Percentiles rank a stretch among this genome's conserved stretches.
These are phyloP conservation scores for Leiothrix lutea DNA, from an alignment of 2,113 vertebrate genomes.

Conservation along the genomic window DNA sequence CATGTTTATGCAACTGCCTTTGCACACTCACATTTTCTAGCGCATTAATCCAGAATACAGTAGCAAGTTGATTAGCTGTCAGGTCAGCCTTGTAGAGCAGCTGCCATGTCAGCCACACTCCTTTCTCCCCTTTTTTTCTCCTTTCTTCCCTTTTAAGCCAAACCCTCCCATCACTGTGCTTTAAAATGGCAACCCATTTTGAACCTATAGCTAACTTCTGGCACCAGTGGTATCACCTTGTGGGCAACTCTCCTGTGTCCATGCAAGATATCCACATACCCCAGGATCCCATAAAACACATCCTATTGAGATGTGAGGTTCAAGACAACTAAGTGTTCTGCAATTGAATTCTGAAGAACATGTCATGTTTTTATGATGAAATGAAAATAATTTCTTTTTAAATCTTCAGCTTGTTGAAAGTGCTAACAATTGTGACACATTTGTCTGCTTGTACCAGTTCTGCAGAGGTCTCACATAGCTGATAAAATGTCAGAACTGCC, in stretches of 20 bases:
- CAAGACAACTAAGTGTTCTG: neutral
- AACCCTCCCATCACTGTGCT: neutral
- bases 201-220: neutral
- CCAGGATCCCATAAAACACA: neutral
- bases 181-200: neutral
- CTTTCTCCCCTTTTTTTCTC: neutral
- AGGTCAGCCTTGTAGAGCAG: neutral
- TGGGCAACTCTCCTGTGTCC: neutral
- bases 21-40: neutral
- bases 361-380: neutral
- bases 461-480: neutral
- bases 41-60: neutral
- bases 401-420: neutral
- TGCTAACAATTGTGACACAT: neutral
- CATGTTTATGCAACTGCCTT: neutral
- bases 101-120: neutral
- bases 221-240: neutral
- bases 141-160: neutral
- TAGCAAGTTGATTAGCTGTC: neutral
- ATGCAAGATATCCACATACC: fast-evolving
- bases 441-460: neutral
- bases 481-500: neutral
- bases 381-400: neutral
- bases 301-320: neutral
- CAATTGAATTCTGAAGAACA: neutral